These are phyloP conservation scores for Pandemis corylana DNA, from an alignment of 2,888 invertebrate genomes.

Conservation along the genomic window DNA sequence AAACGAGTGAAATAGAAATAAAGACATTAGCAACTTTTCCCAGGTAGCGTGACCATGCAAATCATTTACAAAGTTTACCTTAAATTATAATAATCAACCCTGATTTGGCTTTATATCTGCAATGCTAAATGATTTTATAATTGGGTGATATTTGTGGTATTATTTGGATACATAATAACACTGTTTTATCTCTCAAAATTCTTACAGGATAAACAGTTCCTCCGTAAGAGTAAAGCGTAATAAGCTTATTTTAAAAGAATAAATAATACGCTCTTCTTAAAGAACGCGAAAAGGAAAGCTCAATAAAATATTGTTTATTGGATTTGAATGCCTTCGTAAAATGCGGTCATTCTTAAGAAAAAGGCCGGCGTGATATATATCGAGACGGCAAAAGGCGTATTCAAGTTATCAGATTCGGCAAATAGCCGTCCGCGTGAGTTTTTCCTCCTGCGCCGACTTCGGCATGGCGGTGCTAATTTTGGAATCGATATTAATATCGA, in stretches of 20 bases:
- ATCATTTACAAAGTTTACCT: constrained; percentile 31
- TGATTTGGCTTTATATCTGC: constrained; percentile 15
- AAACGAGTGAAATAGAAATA: background rate
- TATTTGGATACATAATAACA: too few relatives aligned
- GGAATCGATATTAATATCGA: background rate
- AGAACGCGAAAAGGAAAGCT: background rate
- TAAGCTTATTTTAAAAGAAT: background rate
- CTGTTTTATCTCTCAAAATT: background rate
- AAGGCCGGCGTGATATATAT: constrained; percentile 26
- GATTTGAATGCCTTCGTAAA: constrained; percentile 9
- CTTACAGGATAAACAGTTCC: background rate
- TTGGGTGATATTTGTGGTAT: constrained; percentile 11
- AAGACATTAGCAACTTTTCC: constrained; percentile 10
- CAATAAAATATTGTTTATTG: constrained; percentile 6
- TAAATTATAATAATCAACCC: constrained; percentile 22
- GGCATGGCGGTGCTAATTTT: background rate
- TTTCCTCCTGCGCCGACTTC: constrained; percentile 41
- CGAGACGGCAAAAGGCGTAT: constrained; percentile 45
- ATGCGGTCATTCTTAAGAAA: constrained; percentile 12
- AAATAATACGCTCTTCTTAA: background rate
- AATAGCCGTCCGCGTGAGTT: constrained; percentile 47
- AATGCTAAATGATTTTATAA: constrained; percentile 31
- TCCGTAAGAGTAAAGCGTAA: too few relatives aligned
- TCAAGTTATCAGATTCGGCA: constrained; percentile 60
- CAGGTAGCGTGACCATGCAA: constrained; percentile 32